Percentiles rank a stretch among this genome's conserved stretches.
phyloP scores from a whole-genome alignment of 2,888 invertebrate species.

The Andrena marginata region DNA sequence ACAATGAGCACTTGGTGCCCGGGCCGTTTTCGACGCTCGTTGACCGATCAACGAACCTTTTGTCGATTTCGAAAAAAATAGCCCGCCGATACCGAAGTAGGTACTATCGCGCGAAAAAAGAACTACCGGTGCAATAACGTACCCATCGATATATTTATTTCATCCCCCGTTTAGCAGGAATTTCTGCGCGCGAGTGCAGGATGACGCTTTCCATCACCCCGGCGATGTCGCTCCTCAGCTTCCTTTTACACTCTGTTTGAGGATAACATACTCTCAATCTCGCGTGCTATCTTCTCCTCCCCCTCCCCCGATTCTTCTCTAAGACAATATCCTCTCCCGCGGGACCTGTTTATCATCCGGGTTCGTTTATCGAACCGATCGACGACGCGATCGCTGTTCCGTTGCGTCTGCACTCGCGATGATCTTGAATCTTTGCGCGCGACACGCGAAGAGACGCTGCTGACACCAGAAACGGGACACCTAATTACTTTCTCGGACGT shows the following conservation, averaged over 20 bases:
- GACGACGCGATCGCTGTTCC: not conserved
- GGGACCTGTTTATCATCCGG: not conserved
- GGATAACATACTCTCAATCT: constrained; percentile 21
- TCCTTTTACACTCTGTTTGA: constrained; percentile 10
- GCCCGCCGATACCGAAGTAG: not conserved
- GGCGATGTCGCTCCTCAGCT: not conserved
- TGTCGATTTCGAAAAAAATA: constrained; percentile 26
- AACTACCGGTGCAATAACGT: not conserved
- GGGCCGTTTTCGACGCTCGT: constrained; percentile 27
- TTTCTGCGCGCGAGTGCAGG: not conserved
- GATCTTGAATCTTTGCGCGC: not conserved
- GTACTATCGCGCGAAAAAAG: not conserved
- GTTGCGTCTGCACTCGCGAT: not conserved
- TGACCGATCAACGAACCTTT: constrained; percentile 28
- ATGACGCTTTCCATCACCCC: not conserved
- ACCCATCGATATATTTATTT: not conserved
- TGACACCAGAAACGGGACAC: no score
- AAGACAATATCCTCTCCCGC: not conserved
- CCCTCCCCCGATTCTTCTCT: not conserved
- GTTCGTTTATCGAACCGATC: constrained; percentile 1
- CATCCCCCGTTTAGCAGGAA: constrained; percentile 8
- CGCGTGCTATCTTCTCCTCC: not conserved
- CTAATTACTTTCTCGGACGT: no score
- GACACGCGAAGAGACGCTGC: not conserved
- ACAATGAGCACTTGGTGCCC: constrained; percentile 35